phyloP scores from a whole-genome alignment of 2,888 invertebrate genomes.

The Nomada flava region DNA sequence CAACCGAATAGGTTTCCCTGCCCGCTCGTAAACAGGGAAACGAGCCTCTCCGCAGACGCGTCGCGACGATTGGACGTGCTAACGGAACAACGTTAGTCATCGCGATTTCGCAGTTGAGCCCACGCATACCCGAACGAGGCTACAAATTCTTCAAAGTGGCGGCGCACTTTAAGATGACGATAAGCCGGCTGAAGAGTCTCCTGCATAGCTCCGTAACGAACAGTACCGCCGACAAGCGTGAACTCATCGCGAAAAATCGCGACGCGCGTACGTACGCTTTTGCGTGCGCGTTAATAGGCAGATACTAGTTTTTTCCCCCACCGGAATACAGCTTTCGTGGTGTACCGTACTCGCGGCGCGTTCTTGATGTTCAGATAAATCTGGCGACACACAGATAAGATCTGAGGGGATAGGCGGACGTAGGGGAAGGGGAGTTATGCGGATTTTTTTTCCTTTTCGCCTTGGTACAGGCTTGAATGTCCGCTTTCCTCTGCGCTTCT shows the following conservation, averaged over 20 bases:
- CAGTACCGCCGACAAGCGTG: slow-evolving; percentile 48
- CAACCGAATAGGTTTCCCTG: not conserved
- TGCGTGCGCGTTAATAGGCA: slow-evolving; percentile 63
- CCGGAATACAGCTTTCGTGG: slow-evolving; percentile 34
- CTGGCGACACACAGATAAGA: slow-evolving; percentile 70
- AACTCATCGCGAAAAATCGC: slow-evolving; percentile 57
- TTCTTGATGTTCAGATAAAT: slow-evolving; percentile 73
- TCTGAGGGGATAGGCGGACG: slow-evolving; percentile 46
- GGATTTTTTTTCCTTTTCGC: slow-evolving; percentile 59
- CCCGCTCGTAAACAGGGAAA: slow-evolving; percentile 35
- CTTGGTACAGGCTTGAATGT: slow-evolving; percentile 46
- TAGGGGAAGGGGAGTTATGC: slow-evolving; percentile 59
- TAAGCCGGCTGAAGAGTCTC: slow-evolving; percentile 60
- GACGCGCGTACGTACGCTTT: slow-evolving; percentile 19
- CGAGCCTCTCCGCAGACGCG: slow-evolving; percentile 14
- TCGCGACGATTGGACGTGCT: not conserved
- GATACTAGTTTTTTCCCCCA: slow-evolving; percentile 40
- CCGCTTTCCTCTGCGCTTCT: slow-evolving; percentile 53
- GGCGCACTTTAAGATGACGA: slow-evolving; percentile 65
- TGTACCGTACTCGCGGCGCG: slow-evolving; percentile 55
- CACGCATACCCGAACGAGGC: slow-evolving; percentile 57
- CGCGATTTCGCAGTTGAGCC: slow-evolving; percentile 51
- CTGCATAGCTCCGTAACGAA: slow-evolving; percentile 72
- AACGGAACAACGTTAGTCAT: slow-evolving; percentile 57
- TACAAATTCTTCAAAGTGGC: slow-evolving; percentile 56